Evolutionary conservation across 2,888 invertebrate species (phyloP).

Genomic region (Patella pellucida): DNA sequence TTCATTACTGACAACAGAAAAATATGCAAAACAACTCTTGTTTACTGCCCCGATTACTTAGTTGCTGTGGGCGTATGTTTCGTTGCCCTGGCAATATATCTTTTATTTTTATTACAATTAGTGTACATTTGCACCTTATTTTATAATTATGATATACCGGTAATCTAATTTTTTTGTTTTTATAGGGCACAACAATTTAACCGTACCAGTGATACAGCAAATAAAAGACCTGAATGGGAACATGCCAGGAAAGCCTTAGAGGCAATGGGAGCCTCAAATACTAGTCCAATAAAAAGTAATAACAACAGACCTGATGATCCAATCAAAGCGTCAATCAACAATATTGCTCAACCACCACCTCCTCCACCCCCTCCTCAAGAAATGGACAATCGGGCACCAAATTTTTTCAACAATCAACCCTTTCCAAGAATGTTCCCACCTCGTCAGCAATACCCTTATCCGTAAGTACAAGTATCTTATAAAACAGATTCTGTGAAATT

Average conservation of each 20-base stretch:
- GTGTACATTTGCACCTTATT: too few relatives aligned
- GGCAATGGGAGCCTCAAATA: conserved; percentile 37
- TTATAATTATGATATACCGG: too few relatives aligned
- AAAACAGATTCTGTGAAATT: too few relatives aligned
- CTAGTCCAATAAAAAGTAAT: conserved; percentile 36
- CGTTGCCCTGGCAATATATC: too few relatives aligned
- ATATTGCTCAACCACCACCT: conserved; percentile 24
- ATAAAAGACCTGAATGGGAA: conserved; percentile 55
- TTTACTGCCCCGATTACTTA: too few relatives aligned
- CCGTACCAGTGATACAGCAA: conserved; percentile 31
- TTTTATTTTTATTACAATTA: too few relatives aligned
- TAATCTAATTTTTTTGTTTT: neutral
- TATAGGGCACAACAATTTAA: conserved; percentile 24
- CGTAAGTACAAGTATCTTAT: conserved; percentile 25
- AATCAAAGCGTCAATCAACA: neutral
- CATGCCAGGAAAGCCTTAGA: conserved; percentile 61
- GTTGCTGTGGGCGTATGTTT: too few relatives aligned
- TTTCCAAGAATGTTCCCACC: conserved; percentile 40
- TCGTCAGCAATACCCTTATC: conserved; percentile 29
- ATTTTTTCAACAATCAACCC: conserved; percentile 18
- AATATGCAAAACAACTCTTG: too few relatives aligned
- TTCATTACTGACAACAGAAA: too few relatives aligned
- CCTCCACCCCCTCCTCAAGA: conserved; percentile 28
- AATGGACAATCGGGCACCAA: conserved; percentile 10
- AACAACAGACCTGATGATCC: conserved; percentile 19